Conservation (phyloP, 2,797 vertebrate genomes). For the Odontamblyopus rebecca region DNA sequence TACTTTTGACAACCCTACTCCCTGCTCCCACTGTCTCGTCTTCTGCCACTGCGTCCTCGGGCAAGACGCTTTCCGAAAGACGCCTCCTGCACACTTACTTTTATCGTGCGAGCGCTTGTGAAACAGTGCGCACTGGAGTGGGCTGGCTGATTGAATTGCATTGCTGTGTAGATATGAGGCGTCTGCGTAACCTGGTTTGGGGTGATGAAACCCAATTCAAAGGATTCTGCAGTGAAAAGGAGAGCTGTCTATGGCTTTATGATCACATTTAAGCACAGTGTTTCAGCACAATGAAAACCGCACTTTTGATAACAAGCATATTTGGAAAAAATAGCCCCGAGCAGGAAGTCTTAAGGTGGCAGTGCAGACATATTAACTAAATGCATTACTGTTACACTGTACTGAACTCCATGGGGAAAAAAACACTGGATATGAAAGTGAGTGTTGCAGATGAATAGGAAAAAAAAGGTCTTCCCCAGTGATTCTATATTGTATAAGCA, state of each 20-base stretch:
- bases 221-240: neutral
- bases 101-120: too few species aligned
- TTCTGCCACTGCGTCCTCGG: too few species aligned
- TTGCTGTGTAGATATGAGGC: neutral
- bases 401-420: too few species aligned
- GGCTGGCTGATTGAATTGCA: neutral
- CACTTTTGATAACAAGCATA: neutral
- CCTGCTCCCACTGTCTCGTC: too few species aligned
- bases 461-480: too few species aligned
- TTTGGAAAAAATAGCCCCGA: neutral
- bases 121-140: neutral
- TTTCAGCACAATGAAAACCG: slow-evolving; percentile 3
- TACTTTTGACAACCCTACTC: too few species aligned
- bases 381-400: too few species aligned
- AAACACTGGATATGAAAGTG: too few species aligned
- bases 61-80: too few species aligned
- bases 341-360: neutral
- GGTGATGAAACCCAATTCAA: slow-evolving; percentile 8
- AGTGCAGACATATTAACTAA: neutral
- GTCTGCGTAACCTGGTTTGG: neutral
- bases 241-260: slow-evolving; percentile 11
- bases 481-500: too few species aligned
- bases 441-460: too few species aligned
- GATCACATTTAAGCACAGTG: slow-evolving; percentile 14
- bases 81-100: too few species aligned